Base-by-base conservation (phyloP, 2,888 invertebrate genomes). In the Dromius quadrimaculatus region DNA sequence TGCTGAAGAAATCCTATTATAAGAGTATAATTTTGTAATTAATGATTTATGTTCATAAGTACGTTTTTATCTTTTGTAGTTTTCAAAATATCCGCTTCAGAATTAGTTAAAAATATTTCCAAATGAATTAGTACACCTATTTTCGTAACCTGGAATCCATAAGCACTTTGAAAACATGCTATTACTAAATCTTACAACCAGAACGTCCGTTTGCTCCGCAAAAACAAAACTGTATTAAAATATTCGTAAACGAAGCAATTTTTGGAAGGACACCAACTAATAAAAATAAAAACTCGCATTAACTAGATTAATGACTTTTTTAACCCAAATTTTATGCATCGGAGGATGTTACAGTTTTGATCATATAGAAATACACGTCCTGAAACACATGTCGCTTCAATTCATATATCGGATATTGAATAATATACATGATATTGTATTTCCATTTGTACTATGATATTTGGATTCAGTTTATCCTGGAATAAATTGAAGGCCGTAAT, bases 211-310 rank as follows among this genome's bases (percentile, higher is more conserved):
- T 20, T 22, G 47, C 11, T 22, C 22, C 20, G 47, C 23, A 47
- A 23, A 47, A 47, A 54, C 23, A 54, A 28, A 54, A 54, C 50
- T 54, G 23, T 15, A 54, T 54, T 54, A 23, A 54, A 28, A 54
- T 23, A 17, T 15, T 54, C 50, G 23, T 54, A 19, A 59, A 19
- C 36, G 36, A 59, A 59, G 36, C 59, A 59, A 59, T 36, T 34
- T 15, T 19, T 59, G 59, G 59, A 59, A 17, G 17, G 11, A 34
- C 36, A 59, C 59, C 59, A 59, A 36, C 34, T 36, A 59, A 59
- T 36, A 59, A 59, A 59, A 59, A 59, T 59, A 59, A 59, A 22
- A 59, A 59, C 20, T 36, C 59, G 17, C 36, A 34, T 59, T 59
- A 59, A 59, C 36, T 36, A 36, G 20, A 59, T 59, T 59, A 59